phyloP scores from a whole-genome alignment of 2,113 vertebrate genomes.

The Saccopteryx bilineata region DNA sequence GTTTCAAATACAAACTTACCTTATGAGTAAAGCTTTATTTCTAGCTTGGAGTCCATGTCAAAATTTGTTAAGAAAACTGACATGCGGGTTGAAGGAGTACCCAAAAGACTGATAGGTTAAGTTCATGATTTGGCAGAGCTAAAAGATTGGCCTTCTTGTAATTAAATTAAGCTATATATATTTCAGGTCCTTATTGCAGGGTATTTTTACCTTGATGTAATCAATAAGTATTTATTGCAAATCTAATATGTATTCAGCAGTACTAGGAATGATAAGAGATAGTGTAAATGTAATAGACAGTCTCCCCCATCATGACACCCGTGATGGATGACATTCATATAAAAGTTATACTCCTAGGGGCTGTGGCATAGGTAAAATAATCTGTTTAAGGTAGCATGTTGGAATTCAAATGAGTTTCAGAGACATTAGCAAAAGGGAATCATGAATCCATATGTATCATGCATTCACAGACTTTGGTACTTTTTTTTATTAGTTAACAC shows the following conservation, averaged over 20 bases:
- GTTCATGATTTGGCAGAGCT: constrained; percentile 55
- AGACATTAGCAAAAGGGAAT: constrained; percentile 51
- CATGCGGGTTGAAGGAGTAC: neutral
- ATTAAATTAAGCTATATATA: constrained; percentile 31
- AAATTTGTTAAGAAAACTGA: constrained; percentile 50
- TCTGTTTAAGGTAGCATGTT: constrained; percentile 43
- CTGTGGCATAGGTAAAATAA: constrained; percentile 34
- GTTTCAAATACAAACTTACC: constrained; percentile 49
- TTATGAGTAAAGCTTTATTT: constrained; percentile 50
- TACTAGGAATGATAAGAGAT: constrained; percentile 58
- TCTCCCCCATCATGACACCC: neutral
- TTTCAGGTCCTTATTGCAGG: constrained; percentile 42
- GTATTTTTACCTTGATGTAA: constrained; percentile 55
- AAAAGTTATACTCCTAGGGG: constrained; percentile 17
- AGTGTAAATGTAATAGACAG: constrained; percentile 59
- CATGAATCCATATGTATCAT: constrained; percentile 35
- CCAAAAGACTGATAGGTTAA: neutral
- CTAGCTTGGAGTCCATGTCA: constrained; percentile 53
- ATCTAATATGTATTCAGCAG: constrained; percentile 55
- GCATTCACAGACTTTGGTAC: constrained; percentile 41
- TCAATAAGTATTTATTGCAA: constrained; percentile 62
- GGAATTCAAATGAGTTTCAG: constrained; percentile 60
- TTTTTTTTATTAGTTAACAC: constrained; percentile 63
- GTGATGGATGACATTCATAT: constrained; percentile 68
- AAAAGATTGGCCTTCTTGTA: constrained; percentile 25